A percentile compares a stretch with the other conserved stretches of the same genome.
phyloP scores from a whole-genome alignment of 2,888 invertebrate genomes.

The Drosophila barbarae region DNA sequence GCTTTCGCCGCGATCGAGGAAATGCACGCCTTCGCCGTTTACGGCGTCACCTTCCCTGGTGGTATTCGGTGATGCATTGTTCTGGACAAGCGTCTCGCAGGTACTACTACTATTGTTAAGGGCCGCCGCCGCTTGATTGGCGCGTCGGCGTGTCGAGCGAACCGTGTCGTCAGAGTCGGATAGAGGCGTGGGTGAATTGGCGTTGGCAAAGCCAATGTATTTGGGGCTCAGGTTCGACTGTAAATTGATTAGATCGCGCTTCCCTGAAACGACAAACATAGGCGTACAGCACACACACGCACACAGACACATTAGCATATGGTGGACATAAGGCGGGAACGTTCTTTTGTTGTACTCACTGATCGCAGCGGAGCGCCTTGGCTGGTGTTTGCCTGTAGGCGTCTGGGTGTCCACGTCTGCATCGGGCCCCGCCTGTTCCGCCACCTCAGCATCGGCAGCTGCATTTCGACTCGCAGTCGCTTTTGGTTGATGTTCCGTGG shows the following conservation, averaged over 20 bases:
- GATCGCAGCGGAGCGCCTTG: constrained; percentile 11
- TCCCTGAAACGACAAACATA: constrained; percentile 43
- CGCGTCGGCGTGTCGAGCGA: constrained; percentile 59
- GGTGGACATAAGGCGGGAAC: constrained; percentile 10
- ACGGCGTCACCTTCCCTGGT: background rate
- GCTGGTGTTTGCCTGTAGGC: constrained; percentile 6
- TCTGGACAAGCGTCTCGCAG: constrained; percentile 23
- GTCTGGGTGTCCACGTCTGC: constrained; percentile 6
- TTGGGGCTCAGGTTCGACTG: constrained; percentile 77
- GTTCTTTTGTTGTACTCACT: constrained; percentile 29
- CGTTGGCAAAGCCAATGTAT: constrained; percentile 73
- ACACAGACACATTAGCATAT: constrained; percentile 18
- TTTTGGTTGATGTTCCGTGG: background rate
- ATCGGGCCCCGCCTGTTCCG: background rate
- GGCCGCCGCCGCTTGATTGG: constrained; percentile 26
- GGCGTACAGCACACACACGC: constrained; percentile 1
- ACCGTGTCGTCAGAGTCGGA: constrained; percentile 51
- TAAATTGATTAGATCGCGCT: constrained; percentile 73
- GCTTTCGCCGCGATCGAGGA: constrained; percentile 3
- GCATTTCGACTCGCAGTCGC: background rate
- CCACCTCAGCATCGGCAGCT: background rate
- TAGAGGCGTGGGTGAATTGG: constrained; percentile 52
- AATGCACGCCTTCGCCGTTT: background rate
- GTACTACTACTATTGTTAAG: constrained; percentile 27
- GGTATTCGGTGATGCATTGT: constrained; percentile 42